A percentile compares a stretch with the other conserved stretches of the same genome.
Conservation (phyloP, 2,888 invertebrate species). For the Drosophila neotestacea region DNA sequence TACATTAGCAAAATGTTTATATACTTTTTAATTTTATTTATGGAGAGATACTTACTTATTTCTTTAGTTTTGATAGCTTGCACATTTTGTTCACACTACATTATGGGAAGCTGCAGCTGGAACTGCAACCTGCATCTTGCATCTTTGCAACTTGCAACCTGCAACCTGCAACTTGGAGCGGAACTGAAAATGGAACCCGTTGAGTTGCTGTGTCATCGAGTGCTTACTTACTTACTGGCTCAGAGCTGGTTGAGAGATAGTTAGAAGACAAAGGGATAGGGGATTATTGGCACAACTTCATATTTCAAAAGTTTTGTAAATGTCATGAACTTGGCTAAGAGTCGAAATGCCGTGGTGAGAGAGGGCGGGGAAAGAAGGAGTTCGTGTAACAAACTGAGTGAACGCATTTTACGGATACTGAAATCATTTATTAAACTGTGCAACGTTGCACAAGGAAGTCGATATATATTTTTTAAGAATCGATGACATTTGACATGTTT, state of each 20-base stretch:
- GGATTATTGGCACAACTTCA: constrained; percentile 64
- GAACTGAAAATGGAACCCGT: neutral
- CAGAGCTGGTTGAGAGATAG: neutral
- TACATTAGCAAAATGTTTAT: too few relatives aligned
- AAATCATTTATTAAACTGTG: constrained; percentile 50
- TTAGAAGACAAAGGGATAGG: neutral
- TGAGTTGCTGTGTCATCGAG: constrained; percentile 56
- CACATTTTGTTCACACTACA: constrained; percentile 4
- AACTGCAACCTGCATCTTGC: neutral
- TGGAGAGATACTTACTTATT: neutral
- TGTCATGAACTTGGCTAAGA: constrained; percentile 42
- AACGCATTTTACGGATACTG: constrained; percentile 35
- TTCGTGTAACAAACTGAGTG: constrained; percentile 32
- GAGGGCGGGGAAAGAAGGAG: constrained; percentile 13
- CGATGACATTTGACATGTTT: constrained; percentile 49
- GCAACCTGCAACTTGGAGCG: neutral
- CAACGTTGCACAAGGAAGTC: constrained; percentile 16
- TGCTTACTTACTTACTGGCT: constrained; percentile 31
- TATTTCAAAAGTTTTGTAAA: constrained; percentile 62
- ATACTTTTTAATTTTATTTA: neutral
- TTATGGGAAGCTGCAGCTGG: constrained; percentile 27
- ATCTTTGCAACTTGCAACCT: neutral
- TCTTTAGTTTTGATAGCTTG: neutral
- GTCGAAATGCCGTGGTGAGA: neutral
- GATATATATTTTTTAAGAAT: constrained; percentile 11